Conservation (phyloP, 2,113 vertebrate genomes). For the Myrmecobius fasciatus region DNA sequence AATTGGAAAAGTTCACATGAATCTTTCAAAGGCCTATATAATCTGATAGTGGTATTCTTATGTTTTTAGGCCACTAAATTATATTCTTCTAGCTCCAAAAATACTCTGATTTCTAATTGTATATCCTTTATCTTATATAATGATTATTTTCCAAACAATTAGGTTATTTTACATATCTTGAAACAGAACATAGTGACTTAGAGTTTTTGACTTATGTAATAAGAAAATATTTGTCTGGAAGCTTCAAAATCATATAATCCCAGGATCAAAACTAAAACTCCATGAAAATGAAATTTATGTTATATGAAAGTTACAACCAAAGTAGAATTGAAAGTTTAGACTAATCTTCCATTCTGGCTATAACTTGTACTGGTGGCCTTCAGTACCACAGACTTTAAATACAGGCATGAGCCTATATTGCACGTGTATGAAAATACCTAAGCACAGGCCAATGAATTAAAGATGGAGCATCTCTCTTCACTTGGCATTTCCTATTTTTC, state of each 20-base stretch:
- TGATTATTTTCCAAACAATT: conserved; percentile 18
- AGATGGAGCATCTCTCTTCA: conserved; percentile 48
- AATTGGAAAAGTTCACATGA: conserved; percentile 29
- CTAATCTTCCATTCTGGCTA: conserved; percentile 24
- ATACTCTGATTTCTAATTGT: conserved; percentile 8
- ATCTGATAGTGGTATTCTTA: conserved; percentile 11
- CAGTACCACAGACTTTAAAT: conserved; percentile 28
- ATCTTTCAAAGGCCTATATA: conserved; percentile 13
- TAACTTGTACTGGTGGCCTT: conserved; percentile 10
- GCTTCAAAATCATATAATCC: conserved; percentile 20
- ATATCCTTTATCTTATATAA: background rate
- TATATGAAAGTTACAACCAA: conserved; percentile 18
- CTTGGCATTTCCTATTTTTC: conserved; percentile 72
- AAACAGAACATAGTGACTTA: conserved; percentile 13
- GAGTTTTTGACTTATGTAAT: conserved; percentile 55
- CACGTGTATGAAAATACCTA: conserved; percentile 46
- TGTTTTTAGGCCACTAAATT: conserved; percentile 31
- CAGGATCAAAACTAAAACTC: conserved; percentile 31
- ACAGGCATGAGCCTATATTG: conserved; percentile 29
- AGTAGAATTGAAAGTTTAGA: conserved; percentile 48
- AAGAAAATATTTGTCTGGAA: conserved; percentile 37
- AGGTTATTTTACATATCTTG: conserved; percentile 28
- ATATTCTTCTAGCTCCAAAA: background rate
- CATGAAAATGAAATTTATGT: conserved; percentile 34
- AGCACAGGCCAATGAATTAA: conserved; percentile 72